phyloP scores from a whole-genome alignment of 2,113 vertebrate genomes.

The Cyprinus carpio region DNA sequence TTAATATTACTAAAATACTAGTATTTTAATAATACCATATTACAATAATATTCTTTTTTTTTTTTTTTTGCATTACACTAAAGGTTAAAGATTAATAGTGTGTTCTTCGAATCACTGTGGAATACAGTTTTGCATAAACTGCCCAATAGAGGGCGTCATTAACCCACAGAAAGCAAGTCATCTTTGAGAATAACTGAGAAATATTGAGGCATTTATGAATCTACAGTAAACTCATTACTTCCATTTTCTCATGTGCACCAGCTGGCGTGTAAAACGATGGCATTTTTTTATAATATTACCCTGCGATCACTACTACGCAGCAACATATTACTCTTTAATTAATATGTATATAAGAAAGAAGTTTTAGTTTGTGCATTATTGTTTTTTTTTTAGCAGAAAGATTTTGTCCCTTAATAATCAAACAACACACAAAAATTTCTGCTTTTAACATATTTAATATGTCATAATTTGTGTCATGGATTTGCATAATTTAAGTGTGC shows the following conservation, averaged over 20 bases:
- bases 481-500: background rate
- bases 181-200: background rate
- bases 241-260: background rate
- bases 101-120: background rate
- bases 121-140: background rate
- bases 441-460: background rate
- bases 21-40: background rate
- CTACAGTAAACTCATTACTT: background rate
- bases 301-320: background rate
- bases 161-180: background rate
- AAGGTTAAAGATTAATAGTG: background rate
- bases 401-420: background rate
- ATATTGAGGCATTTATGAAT: background rate
- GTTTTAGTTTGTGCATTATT: too few species aligned
- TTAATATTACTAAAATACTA: too few species aligned
- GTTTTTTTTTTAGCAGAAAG: background rate
- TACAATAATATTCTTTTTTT: background rate
- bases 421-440: background rate
- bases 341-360: background rate
- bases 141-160: conserved; percentile 5
- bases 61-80: background rate
- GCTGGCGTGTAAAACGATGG: background rate
- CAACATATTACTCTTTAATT: background rate
- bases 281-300: background rate
- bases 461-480: background rate